These are phyloP conservation scores for Nycticebus coucang DNA, from an alignment of 2,113 vertebrate species.

Conservation along the genomic window DNA sequence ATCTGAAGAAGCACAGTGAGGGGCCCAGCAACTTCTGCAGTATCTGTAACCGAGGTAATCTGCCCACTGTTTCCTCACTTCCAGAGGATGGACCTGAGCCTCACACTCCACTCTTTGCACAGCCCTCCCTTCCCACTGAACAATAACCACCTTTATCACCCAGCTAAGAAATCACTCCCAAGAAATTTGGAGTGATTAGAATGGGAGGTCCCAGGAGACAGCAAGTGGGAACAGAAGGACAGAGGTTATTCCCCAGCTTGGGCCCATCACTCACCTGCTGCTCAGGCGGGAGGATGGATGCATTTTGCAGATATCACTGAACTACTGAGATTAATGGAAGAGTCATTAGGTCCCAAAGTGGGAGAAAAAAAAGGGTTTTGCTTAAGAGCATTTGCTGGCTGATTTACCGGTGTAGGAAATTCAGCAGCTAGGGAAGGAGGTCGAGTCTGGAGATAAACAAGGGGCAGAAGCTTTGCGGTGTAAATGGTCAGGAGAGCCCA, in stretches of 20 bases:
- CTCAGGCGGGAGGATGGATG: not conserved
- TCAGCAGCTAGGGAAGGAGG: not conserved
- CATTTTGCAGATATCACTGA: not conserved
- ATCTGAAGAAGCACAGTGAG: constrained; percentile 99
- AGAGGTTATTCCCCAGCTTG: not conserved
- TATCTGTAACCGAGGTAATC: constrained; percentile 99
- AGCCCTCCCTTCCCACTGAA: not conserved
- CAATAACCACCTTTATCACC: not conserved
- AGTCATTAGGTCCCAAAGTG: not conserved
- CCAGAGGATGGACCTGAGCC: constrained; percentile 45
- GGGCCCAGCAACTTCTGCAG: constrained; percentile 98
- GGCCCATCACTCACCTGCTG: not conserved
- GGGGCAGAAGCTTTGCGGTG: not conserved
- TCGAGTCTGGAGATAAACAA: not conserved
- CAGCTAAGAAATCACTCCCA: constrained; percentile 11
- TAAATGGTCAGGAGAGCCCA: not conserved
- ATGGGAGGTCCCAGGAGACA: constrained; percentile 44
- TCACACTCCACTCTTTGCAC: not conserved
- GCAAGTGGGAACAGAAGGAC: not conserved
- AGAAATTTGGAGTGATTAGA: constrained; percentile 45
- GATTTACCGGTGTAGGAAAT: not conserved
- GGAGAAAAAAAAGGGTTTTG: not conserved
- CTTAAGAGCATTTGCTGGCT: not conserved
- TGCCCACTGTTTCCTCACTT: constrained; percentile 30
- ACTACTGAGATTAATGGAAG: not conserved